Base-by-base conservation (phyloP, 2,113 vertebrate species). In the Clarias magur region DNA sequence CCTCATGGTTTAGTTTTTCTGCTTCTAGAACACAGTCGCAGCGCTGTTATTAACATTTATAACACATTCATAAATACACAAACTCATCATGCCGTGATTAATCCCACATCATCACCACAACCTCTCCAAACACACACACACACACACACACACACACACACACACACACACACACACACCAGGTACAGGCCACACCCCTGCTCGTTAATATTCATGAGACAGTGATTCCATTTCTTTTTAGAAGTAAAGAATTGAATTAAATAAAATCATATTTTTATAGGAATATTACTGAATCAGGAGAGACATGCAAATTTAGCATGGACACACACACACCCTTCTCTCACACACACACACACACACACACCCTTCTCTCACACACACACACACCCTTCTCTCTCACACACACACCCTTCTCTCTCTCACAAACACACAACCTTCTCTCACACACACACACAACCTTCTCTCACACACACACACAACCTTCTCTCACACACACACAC, bases 261-360 rank as follows among this genome's bases (percentile, higher is more conserved):
- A 60, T 79, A 25, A 76, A 57, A 79, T 79, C 10, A 79, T 78
- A 3, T 75, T 75, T 53, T 15, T 54, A 56, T 78, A 56, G n/a
- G 48, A 78, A 54, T 27, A 19, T 59, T 80, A 79, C 25, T 79
- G 21, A 79, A 30, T 76, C 73, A 53, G 11, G 23, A 76, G 19
- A 38, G 11, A 48, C 10, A 10, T 1, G 2, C 16, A 34, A 27
- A 76, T 48, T 48, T 48, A 48, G n/a, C 63, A 67, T 4, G n/a
- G 25, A 67, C 63, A 67, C 63, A 67, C 25, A 67, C 63, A n/a
- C 25, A 62, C 19, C 60, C n/a, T n/a, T n/a, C n/a, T n/a, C n/a
- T n/a, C 60, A 72, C 56, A 82, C 63, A 67, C 81, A 82, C 81
- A 27, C 80, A 53, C 80, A 75, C 38, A 48, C n/a, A n/a, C n/a